Base-by-base conservation (phyloP, 1,140 invertebrate genomes). In the Aphelinus certus region DNA sequence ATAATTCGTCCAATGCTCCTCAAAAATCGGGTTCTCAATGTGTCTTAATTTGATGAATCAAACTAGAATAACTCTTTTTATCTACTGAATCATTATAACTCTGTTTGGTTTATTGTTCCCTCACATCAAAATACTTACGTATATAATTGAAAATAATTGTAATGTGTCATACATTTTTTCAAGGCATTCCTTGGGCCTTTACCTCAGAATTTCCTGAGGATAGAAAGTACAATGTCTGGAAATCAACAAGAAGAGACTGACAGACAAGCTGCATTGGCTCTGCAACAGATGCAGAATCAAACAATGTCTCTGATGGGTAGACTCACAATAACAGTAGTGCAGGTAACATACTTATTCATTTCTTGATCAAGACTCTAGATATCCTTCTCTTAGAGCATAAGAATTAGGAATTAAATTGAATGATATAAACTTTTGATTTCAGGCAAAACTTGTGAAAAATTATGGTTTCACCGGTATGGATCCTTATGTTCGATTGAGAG, bases 391-490 rank as follows among this genome's bases (percentile, higher is more conserved):
- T 26, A 26, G 26, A 26, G 26, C 26, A 26, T 26, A 26, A 26
- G 26, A 26, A 26, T 26, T 26, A 26, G 26, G 26, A 26, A 26
- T 26, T 26, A 26, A 26, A 26, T 26, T 26, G 26, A 26, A 26
- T 26, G 26, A 26, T 26, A 26, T 26, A 26, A 26, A 26, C 26
- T 26, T 60, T 76, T 78, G 71, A 43, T 76, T 75, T 10, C 26
- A 94, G 91, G 94, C 97, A 6, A 97, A 96, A 88, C 88, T 99
- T 68, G 93, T 93, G 1, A 98, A 98, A 88, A 99, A 98, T 87
- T 99, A 99, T 92, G 97, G 97, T 53, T 89, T 99, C 78, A 95
- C 96, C 2, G 90, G 95, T 76, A 99, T 98, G 97, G 97, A 98
- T 88, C 97, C 97, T 0, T 98, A 98, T 86, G 95, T 95, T n/a